Base-by-base conservation (phyloP, 2,797 vertebrate species). In the Parauchenoglanis punctatus region DNA sequence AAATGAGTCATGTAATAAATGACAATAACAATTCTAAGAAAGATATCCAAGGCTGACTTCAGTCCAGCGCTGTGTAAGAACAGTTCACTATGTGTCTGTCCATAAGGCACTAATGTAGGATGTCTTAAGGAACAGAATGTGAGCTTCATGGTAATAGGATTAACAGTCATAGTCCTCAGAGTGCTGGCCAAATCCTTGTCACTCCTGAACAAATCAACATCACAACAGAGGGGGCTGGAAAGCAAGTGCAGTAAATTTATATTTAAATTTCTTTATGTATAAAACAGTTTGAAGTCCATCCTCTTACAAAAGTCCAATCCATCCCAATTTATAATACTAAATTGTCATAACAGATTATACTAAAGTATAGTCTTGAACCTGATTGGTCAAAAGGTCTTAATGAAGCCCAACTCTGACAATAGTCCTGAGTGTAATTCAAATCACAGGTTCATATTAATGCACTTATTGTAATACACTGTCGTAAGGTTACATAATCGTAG, bases 91-190 rank as follows among this genome's bases (percentile, higher is more conserved):
- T 23, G 59, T n/a, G 52, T 65, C 15, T 28, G 85, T 83, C 31
- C n/a, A n/a, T 61, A n/a, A 61, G 28, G 15, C 25, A 82, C 44
- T 82, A 49, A 88, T 46, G 61, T 83, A 52, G 7, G 82, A 46
- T 49, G 65, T 80, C 72, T 84, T 67, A 81, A 23, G 2, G 3
- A 86, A 58, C 72, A 87, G 83, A 85, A 76, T 75, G 49, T 54
- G 46, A 86, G 52, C 40, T 35, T 65, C 61, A 49, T 82, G 40
- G n/a, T 65, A 82, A 82, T 82, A 65, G 80, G 89, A 88, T 90
- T 86, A 90, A 10, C 18, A 13, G 35, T 67, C 49, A 54, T 81
- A 75, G 67, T 76, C 49, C 70, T 59, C 76, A 40, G 82, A 65
- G n/a, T 49, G 54, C 35, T 65, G 49, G 54, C 31, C 68, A 58